Conservation (phyloP, 2,888 invertebrate genomes). For the Melieria crassipennis region DNA sequence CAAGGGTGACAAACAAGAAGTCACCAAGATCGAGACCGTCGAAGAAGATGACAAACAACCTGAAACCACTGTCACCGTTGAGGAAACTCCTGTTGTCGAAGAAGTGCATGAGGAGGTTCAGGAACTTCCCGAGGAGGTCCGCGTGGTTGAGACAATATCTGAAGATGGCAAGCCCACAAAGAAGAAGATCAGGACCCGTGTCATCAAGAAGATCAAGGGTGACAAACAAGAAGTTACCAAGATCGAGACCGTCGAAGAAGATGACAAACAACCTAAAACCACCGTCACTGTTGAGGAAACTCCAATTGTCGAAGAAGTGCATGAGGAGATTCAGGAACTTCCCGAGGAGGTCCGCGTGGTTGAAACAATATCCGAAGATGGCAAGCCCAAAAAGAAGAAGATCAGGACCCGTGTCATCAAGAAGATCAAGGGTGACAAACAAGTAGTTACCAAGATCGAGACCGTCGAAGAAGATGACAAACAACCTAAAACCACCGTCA, state of each 20-base stretch:
- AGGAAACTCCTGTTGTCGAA: slow-evolving; percentile 38
- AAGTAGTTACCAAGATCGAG: slow-evolving; percentile 42
- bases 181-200: slow-evolving; percentile 40
- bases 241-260: slow-evolving; percentile 41
- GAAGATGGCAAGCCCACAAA: slow-evolving; percentile 40
- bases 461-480: slow-evolving; percentile 43
- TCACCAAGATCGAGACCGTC: slow-evolving; percentile 45
- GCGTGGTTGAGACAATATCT: slow-evolving; percentile 34
- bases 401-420: slow-evolving; percentile 43
- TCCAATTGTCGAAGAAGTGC: slow-evolving; percentile 31
- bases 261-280: slow-evolving; percentile 39
- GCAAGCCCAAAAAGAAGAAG: slow-evolving; percentile 41
- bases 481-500: slow-evolving; percentile 38
- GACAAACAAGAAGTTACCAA: slow-evolving; percentile 42
- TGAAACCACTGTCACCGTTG: slow-evolving; percentile 41
- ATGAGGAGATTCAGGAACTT: slow-evolving; percentile 37
- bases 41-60: slow-evolving; percentile 44
- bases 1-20: slow-evolving; percentile 45
- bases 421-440: slow-evolving; percentile 41
- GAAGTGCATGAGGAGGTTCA: slow-evolving; percentile 30
- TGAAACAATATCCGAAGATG: slow-evolving; percentile 38
- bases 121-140: slow-evolving; percentile 39
- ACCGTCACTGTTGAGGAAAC: slow-evolving; percentile 38
- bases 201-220: slow-evolving; percentile 41
- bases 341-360: slow-evolving; percentile 40